Percentiles rank a stretch among this genome's conserved stretches.
Evolutionary conservation across 2,888 invertebrate species (phyloP).

Genomic region (Cephus pulcher): DNA sequence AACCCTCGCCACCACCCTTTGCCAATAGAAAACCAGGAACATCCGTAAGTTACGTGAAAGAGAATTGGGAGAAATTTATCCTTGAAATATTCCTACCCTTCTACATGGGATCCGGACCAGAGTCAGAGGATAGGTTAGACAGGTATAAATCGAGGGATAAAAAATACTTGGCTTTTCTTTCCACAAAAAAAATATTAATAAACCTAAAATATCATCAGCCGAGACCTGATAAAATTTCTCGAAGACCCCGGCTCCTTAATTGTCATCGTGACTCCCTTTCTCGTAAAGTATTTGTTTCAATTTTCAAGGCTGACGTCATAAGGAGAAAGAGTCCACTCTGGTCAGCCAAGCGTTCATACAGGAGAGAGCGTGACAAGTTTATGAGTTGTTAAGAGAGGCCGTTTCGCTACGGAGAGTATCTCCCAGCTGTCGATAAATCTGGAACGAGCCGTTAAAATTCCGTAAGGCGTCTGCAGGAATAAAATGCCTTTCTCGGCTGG

Average conservation of each 20-base stretch:
- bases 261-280: slow-evolving; percentile 42
- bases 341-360: slow-evolving; percentile 6
- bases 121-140: neutral
- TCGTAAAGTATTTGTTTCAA: slow-evolving; percentile 59
- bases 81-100: neutral
- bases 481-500: slow-evolving; percentile 25
- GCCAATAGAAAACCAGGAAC: neutral
- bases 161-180: neutral
- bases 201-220: neutral
- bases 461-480: slow-evolving; percentile 32
- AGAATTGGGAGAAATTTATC: neutral
- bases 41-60: neutral
- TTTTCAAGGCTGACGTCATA: slow-evolving; percentile 31
- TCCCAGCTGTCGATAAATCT: slow-evolving; percentile 49
- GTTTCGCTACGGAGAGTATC: slow-evolving; percentile 38
- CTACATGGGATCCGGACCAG: neutral
- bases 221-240: neutral
- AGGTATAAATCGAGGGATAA: neutral
- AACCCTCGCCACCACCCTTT: neutral
- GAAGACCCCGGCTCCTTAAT: slow-evolving; percentile 43
- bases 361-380: slow-evolving; percentile 44
- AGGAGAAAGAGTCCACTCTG: neutral
- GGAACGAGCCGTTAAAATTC: slow-evolving; percentile 52
- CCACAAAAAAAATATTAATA: neutral
- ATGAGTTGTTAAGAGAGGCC: slow-evolving; percentile 54